phyloP scores from a whole-genome alignment of 1,140 invertebrate genomes.

The Apis florea region DNA sequence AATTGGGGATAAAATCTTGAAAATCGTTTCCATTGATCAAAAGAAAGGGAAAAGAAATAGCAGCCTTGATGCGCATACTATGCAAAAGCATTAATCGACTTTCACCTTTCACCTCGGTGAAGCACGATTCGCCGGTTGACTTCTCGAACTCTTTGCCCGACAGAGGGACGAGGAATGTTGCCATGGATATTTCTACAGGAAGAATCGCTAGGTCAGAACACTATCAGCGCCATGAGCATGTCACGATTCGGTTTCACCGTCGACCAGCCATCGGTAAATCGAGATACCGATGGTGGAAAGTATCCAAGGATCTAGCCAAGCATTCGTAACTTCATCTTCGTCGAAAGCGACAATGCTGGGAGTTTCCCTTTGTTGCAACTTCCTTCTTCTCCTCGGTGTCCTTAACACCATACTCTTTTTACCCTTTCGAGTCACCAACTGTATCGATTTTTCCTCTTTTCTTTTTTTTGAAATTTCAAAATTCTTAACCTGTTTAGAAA shows the following conservation, averaged over 20 bases:
- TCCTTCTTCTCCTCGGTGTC: background rate
- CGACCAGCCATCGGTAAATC: background rate
- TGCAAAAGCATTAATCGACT: slow-evolving; percentile 57
- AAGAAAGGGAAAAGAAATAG: background rate
- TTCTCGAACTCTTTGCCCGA: slow-evolving; percentile 68
- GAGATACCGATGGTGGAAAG: slow-evolving; percentile 49
- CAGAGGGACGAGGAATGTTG: background rate
- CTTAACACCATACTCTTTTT: slow-evolving; percentile 1
- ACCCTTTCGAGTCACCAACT: background rate
- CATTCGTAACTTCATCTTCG: slow-evolving; percentile 19
- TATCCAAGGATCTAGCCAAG: slow-evolving; percentile 24
- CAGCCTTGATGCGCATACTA: background rate
- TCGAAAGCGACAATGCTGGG: slow-evolving; percentile 39
- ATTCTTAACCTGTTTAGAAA: too few species aligned
- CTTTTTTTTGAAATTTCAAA: background rate
- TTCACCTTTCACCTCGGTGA: slow-evolving; percentile 78
- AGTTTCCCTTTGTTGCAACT: slow-evolving; percentile 2
- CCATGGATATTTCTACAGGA: background rate
- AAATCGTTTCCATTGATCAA: background rate
- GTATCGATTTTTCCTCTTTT: too few species aligned
- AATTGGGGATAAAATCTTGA: background rate
- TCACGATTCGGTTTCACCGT: slow-evolving; percentile 65
- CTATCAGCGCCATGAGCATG: background rate
- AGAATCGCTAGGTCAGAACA: slow-evolving; percentile 18
- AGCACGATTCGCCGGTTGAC: slow-evolving; percentile 71